phyloP scores from a whole-genome alignment of 2,888 invertebrate species.

The Epirrhoe alternata region DNA sequence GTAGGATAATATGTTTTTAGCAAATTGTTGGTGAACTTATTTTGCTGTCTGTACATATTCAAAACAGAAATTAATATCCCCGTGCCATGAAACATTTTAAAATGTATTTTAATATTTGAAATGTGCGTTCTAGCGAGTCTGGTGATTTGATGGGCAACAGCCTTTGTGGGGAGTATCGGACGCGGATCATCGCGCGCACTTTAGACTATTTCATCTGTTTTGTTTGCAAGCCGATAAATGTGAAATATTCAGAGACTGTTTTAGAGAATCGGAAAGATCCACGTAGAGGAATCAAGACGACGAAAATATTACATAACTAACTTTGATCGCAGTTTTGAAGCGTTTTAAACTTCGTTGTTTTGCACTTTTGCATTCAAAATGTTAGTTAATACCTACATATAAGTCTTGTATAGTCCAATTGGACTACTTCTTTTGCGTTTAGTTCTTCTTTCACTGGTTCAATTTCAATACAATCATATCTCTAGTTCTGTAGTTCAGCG shows the following conservation, averaged over 20 bases:
- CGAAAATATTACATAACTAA: neutral
- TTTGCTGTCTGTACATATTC: neutral
- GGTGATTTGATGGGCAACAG: constrained; percentile 70
- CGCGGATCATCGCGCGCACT: constrained; percentile 72
- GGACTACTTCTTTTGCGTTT: too few relatives aligned
- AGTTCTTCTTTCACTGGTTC: too few relatives aligned
- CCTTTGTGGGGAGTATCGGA: constrained; percentile 66
- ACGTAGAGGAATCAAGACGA: neutral
- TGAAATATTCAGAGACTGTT: constrained; percentile 17
- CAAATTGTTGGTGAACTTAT: too few relatives aligned
- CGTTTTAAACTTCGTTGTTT: too few relatives aligned
- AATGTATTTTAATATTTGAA: constrained; percentile 62
- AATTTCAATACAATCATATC: too few relatives aligned
- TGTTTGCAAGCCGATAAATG: constrained; percentile 51
- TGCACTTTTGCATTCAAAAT: too few relatives aligned
- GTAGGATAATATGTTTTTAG: too few relatives aligned
- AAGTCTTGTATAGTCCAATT: too few relatives aligned
- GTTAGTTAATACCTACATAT: too few relatives aligned
- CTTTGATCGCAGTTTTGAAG: too few relatives aligned
- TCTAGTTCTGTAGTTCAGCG: too few relatives aligned
- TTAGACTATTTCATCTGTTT: constrained; percentile 69
- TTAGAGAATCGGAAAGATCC: constrained; percentile 9
- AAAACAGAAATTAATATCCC: constrained; percentile 14
- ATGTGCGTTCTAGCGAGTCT: constrained; percentile 50
- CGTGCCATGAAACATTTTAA: constrained; percentile 35